Conservation (phyloP, 2,888 invertebrate species). For the Erynnis tages region DNA sequence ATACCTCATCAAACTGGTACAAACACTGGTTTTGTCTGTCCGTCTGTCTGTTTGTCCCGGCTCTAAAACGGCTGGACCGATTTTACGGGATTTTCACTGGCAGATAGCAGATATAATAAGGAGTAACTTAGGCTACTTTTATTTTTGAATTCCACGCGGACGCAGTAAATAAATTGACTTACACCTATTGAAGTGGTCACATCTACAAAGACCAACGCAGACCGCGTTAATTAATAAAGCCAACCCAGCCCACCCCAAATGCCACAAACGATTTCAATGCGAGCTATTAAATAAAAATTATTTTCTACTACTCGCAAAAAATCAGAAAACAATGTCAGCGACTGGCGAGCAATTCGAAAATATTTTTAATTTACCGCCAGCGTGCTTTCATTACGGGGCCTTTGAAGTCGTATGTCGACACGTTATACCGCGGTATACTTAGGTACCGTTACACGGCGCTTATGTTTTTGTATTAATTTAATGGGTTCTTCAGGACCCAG, state of each 20-base stretch:
- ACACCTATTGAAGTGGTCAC: too few species aligned
- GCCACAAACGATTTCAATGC: conserved; percentile 32
- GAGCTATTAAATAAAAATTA: conserved; percentile 29
- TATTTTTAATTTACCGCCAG: conserved; percentile 60
- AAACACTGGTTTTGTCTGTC: too few species aligned
- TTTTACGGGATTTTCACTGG: too few species aligned
- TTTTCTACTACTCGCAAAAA: conserved; percentile 30
- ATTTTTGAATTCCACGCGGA: too few species aligned
- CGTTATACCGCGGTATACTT: conserved; percentile 10
- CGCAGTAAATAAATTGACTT: too few species aligned
- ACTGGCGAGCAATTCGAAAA: conserved; percentile 49
- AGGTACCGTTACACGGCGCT: conserved; percentile 9
- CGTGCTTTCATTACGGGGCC: conserved; percentile 55
- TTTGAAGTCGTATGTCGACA: conserved; percentile 42
- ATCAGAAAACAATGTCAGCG: conserved; percentile 39
- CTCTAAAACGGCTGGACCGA: too few species aligned
- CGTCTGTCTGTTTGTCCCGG: too few species aligned
- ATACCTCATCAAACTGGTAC: too few species aligned
- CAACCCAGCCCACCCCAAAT: conserved; percentile 24
- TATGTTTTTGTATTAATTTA: conserved; percentile 16
- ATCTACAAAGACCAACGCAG: too few species aligned
- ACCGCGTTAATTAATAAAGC: conserved; percentile 24
- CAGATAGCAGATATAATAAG: too few species aligned
- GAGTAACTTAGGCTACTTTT: too few species aligned
- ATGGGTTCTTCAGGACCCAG: background rate